phyloP scores from a whole-genome alignment of 2,113 vertebrate species.

The Scolopax mira region DNA sequence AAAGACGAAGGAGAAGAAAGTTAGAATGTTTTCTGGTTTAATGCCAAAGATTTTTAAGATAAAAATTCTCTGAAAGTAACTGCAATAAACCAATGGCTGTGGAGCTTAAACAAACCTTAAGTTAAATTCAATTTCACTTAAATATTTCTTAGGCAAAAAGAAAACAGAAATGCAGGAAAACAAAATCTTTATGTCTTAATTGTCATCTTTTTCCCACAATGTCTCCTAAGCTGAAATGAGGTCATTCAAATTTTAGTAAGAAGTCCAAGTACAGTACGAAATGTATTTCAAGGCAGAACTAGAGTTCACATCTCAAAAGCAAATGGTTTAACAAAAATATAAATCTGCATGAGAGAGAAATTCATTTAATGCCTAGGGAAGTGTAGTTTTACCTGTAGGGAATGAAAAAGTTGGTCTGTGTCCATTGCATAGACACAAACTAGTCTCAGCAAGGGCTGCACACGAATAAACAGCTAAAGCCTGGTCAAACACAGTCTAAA shows the following conservation, averaged over 20 bases:
- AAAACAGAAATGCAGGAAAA: constrained; percentile 54
- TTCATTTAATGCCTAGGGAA: constrained; percentile 1
- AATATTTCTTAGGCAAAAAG: constrained; percentile 73
- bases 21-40: constrained; percentile 62
- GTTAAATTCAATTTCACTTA: constrained; percentile 72
- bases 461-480: not conserved
- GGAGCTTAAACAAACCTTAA: constrained; percentile 67
- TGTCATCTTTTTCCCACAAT: constrained; percentile 58
- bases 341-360: constrained; percentile 7
- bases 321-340: constrained; percentile 24
- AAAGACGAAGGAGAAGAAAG: constrained; percentile 52
- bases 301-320: not conserved
- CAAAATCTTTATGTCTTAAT: constrained; percentile 67
- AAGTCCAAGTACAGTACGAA: constrained; percentile 25
- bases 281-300: constrained; percentile 30
- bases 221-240: constrained; percentile 36
- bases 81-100: constrained; percentile 65
- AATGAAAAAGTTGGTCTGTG: not conserved
- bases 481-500: not conserved
- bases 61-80: constrained; percentile 69
- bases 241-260: constrained; percentile 54
- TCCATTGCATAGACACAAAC: not conserved
- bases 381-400: constrained; percentile 29
- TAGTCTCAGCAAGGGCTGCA: not conserved
- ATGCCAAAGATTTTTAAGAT: constrained; percentile 71